A percentile compares a stretch with the other conserved stretches of the same genome.
These are phyloP conservation scores for Allacma fusca DNA, from an alignment of 2,888 invertebrate species.

Conservation along the genomic window DNA sequence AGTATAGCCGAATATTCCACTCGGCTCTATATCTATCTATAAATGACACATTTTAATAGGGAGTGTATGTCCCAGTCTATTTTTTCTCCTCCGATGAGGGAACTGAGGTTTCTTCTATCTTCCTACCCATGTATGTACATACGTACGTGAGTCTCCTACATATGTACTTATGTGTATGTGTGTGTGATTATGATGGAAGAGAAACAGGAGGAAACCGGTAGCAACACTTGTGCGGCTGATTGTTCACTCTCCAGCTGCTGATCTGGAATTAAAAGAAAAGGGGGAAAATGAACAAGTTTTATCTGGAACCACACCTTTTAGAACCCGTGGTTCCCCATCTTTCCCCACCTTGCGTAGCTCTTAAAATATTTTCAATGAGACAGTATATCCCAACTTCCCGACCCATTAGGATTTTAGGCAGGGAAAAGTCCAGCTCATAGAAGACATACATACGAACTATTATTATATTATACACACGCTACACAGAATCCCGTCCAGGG, in stretches of 20 bases:
- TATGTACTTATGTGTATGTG: not conserved
- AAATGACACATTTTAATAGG: too few relatives aligned
- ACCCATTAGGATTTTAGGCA: not conserved
- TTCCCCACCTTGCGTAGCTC: not conserved
- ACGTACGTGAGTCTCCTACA: not conserved
- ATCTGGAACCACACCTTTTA: slow-evolving; percentile 44
- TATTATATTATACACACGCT: too few relatives aligned
- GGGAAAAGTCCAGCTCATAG: not conserved
- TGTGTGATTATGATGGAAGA: slow-evolving; percentile 7
- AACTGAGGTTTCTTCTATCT: not conserved
- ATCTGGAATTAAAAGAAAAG: slow-evolving; percentile 50
- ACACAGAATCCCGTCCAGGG: too few relatives aligned
- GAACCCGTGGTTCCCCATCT: slow-evolving; percentile 35
- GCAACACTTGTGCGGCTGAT: slow-evolving; percentile 42
- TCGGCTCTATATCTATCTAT: too few relatives aligned
- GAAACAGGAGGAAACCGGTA: slow-evolving; percentile 24
- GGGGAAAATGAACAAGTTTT: slow-evolving; percentile 47
- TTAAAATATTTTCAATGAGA: slow-evolving; percentile 20
- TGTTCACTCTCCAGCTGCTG: slow-evolving; percentile 44
- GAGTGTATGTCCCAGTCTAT: too few relatives aligned
- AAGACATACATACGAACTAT: too few relatives aligned
- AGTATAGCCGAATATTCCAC: too few relatives aligned
- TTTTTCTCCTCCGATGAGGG: too few relatives aligned
- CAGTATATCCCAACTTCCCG: not conserved
- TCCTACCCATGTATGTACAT: too few relatives aligned